Evolutionary conservation across 2,113 vertebrate species (phyloP), one percentile per base, ranked within the genome.

Genomic region (Dicrurus megarhynchus): DNA sequence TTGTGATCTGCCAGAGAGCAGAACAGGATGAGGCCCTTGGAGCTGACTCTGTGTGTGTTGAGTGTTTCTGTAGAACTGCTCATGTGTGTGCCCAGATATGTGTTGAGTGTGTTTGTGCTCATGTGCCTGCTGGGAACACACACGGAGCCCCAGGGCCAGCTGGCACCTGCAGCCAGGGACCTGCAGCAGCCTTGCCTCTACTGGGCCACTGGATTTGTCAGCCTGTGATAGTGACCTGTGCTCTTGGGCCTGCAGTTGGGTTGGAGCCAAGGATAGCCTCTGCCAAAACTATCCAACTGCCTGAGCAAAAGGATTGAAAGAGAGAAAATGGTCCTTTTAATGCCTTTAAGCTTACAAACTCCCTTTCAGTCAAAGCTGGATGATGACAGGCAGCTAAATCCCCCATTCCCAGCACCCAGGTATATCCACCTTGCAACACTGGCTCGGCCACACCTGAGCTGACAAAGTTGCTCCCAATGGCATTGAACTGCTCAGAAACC

Each of bases 51-150:
- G 23, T 49, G 19, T 37, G 37, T 82, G 44, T 39, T 49, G 42
- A 61, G 42, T 0, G 0, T 71, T 89, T 33, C 37, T 59, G 26
- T 44, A 42, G 35, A 63, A 52, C 26, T 30, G 50, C 35, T 24
- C 80, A 28, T 0, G 0, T 9, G 20, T 33, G 18, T 13, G 41
- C 1, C 13, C 32, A 73, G 13, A 6, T 35, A 26, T 7, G 26
- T 63, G 33, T 6, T 69, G 52, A 59, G 49, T 26, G 69, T 67
- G 42, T 32, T 33, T 49, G 42, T 93, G 57, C 56, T 61, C n/a
- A 2, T 15, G 15, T 63, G 67, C 67, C 37, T 22, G 2, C 32
- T 41, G 81, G 47, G 32, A 49, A 16, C 16, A 71, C 35, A 37
- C 6, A 17, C 35, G n/a, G 21, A 63, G 67, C 47, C n/a, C n/a